Percentiles rank a stretch among this genome's conserved stretches.
Conservation (phyloP, 2,797 vertebrate species). For the Falco peregrinus region DNA sequence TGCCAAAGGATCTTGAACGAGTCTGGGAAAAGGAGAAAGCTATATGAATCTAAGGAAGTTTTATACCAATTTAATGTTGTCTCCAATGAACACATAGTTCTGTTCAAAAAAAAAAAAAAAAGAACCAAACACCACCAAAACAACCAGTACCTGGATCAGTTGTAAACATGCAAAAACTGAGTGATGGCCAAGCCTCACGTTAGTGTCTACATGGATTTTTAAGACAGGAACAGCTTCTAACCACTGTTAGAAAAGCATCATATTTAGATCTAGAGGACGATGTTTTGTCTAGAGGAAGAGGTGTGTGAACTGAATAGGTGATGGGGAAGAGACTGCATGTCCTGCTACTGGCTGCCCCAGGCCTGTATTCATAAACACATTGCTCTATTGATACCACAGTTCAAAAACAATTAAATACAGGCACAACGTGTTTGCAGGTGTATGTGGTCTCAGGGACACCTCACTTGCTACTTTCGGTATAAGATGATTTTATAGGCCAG, state of each 20-base stretch:
- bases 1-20: neutral
- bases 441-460: neutral
- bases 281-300: too few relatives aligned
- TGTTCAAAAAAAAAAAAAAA: neutral
- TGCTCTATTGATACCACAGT: too few relatives aligned
- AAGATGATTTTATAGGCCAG: neutral
- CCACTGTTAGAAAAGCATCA: neutral
- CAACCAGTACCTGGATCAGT: neutral
- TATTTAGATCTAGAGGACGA: too few relatives aligned
- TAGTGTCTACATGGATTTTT: neutral
- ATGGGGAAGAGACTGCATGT: too few relatives aligned
- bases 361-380: neutral
- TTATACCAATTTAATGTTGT: neutral
- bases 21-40: neutral
- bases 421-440: neutral
- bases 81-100: neutral
- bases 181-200: neutral
- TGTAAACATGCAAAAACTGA: neutral
- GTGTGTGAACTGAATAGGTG: too few relatives aligned
- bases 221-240: neutral
- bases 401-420: neutral
- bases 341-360: neutral
- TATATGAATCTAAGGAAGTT: neutral
- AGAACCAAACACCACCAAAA: neutral
- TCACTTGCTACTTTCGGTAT: neutral